Percentiles rank a stretch among this genome's conserved stretches.
phyloP scores from a whole-genome alignment of 2,797 vertebrate genomes.

The Leucoraja ocellata region DNA sequence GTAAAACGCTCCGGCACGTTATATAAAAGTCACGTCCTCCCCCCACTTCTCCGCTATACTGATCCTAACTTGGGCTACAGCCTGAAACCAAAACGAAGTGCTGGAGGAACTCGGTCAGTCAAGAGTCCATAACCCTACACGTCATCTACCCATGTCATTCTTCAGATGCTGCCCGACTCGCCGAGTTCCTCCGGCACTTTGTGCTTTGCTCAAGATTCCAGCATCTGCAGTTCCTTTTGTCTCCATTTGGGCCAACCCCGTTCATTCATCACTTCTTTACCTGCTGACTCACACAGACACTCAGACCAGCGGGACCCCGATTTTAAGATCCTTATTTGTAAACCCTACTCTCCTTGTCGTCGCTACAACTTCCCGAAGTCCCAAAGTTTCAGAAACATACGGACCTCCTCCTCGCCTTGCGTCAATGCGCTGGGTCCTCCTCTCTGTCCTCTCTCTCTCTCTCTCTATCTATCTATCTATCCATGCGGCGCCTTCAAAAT shows the following conservation, averaged over 20 bases:
- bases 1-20: not conserved
- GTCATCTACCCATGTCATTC: too few species aligned
- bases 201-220: too few species aligned
- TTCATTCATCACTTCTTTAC: not conserved
- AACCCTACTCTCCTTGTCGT: not conserved
- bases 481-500: not conserved
- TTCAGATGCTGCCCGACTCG: too few species aligned
- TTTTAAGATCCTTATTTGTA: not conserved
- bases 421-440: not conserved
- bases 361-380: too few species aligned
- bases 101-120: too few species aligned
- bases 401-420: not conserved
- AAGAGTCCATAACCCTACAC: too few species aligned
- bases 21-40: not conserved
- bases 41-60: not conserved
- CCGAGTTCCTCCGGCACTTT: too few species aligned
- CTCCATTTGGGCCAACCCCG: not conserved
- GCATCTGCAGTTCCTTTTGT: too few species aligned
- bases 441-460: not conserved
- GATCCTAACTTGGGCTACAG: not conserved
- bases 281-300: not conserved
- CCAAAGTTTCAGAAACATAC: too few species aligned
- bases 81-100: too few species aligned
- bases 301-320: too few species aligned
- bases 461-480: not conserved